Evolutionary conservation across 2,888 invertebrate genomes (phyloP).

Genomic region (Melikaiella ostensackeni): DNA sequence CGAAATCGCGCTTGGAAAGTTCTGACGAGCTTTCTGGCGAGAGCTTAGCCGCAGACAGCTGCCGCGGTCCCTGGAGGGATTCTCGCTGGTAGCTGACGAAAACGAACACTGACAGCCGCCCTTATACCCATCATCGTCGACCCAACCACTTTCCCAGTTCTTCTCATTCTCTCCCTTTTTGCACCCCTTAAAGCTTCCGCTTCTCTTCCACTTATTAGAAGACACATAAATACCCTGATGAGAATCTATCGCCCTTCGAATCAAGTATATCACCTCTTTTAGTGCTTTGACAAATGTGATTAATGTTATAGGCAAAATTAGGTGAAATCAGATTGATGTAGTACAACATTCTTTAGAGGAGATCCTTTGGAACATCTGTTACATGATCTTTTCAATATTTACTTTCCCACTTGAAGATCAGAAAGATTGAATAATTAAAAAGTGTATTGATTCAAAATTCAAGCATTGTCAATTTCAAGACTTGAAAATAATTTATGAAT

Average conservation of each 20-base stretch:
- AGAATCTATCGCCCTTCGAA: constrained; percentile 6
- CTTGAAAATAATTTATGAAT: too few relatives aligned
- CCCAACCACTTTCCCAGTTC: constrained; percentile 56
- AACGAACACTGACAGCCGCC: constrained; percentile 73
- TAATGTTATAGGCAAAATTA: background rate
- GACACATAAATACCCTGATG: constrained; percentile 1
- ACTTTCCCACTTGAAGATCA: too few relatives aligned
- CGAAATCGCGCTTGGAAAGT: constrained; percentile 61
- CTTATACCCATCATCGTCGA: constrained; percentile 75
- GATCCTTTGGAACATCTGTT: background rate
- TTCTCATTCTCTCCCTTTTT: constrained; percentile 30
- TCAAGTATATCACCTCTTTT: constrained; percentile 15
- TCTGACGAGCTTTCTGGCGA: constrained; percentile 66
- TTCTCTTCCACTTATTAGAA: constrained; percentile 42
- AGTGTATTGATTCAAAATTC: too few relatives aligned
- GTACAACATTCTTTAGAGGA: background rate
- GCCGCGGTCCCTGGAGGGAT: constrained; percentile 68
- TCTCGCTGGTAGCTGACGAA: constrained; percentile 69
- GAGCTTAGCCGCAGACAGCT: constrained; percentile 73
- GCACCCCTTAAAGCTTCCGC: constrained; percentile 39
- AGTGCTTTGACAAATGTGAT: background rate
- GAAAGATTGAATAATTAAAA: too few relatives aligned
- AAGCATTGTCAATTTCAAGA: too few relatives aligned
- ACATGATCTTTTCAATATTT: background rate
- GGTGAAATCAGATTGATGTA: background rate